Conservation (phyloP, 2,797 vertebrate genomes). For the Lateolabrax maculatus region DNA sequence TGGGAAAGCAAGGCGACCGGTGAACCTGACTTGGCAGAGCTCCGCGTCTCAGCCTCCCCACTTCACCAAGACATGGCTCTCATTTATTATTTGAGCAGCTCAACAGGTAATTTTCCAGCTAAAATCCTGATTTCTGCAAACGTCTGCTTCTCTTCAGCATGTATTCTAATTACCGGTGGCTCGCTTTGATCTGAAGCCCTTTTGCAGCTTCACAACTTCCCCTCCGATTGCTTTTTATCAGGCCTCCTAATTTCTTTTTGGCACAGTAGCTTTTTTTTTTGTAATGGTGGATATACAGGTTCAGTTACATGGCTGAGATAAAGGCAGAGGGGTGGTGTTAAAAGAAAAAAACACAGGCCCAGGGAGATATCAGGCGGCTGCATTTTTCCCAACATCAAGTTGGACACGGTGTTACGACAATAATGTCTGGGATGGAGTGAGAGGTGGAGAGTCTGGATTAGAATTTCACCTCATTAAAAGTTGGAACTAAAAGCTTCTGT, state of each 20-base stretch:
- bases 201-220: constrained; percentile 69
- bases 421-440: constrained; percentile 28
- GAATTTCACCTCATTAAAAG: constrained; percentile 78
- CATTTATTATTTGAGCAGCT: constrained; percentile 83
- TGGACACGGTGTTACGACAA: constrained; percentile 31
- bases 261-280: constrained; percentile 65
- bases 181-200: constrained; percentile 80
- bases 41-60: constrained; percentile 43
- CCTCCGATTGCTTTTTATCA: constrained; percentile 80
- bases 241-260: constrained; percentile 77
- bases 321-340: constrained; percentile 65
- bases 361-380: constrained; percentile 45
- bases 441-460: constrained; percentile 65
- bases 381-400: constrained; percentile 31
- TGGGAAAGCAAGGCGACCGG: constrained; percentile 76
- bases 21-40: constrained; percentile 73
- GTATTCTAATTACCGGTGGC: constrained; percentile 81
- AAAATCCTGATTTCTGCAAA: constrained; percentile 80
- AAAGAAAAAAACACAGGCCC: constrained; percentile 64
- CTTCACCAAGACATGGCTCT: constrained; percentile 70
- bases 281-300: constrained; percentile 63
- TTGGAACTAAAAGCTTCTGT: constrained; percentile 55
- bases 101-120: constrained; percentile 85
- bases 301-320: constrained; percentile 68
- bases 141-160: constrained; percentile 74